Evolutionary conservation across 1,140 invertebrate genomes (phyloP).

Genomic region (Daktulosphaira vitifoliae): DNA sequence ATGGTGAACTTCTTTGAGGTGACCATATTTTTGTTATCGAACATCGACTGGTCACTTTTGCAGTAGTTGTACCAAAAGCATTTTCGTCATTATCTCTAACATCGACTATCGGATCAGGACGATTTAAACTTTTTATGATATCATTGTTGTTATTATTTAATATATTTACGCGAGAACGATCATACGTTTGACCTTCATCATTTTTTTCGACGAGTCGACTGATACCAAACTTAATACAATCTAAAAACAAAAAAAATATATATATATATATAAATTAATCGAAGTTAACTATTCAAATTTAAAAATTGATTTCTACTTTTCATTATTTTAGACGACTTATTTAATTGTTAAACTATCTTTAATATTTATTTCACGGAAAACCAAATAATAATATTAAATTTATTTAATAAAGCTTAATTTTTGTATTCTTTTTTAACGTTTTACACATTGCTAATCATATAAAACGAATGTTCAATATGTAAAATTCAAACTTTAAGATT

Average conservation of each 20-base stretch:
- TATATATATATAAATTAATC: not conserved
- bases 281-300: no score
- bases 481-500: no score
- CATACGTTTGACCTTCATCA: constrained; percentile 29
- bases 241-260: constrained; percentile 48
- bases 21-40: constrained; percentile 44
- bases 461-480: no score
- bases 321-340: no score
- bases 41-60: constrained; percentile 4
- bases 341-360: no score
- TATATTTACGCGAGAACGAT: constrained; percentile 8
- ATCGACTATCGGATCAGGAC: constrained; percentile 44
- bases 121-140: constrained; percentile 34
- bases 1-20: constrained; percentile 41
- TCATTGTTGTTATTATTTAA: constrained; percentile 32
- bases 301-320: no score
- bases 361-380: no score
- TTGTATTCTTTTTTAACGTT: no score
- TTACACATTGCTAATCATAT: no score
- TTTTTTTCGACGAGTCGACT: constrained; percentile 51
- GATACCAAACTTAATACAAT: constrained; percentile 63
- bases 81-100: constrained; percentile 23
- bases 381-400: no score
- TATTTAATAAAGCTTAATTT: no score
- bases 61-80: not conserved